Evolutionary conservation across 2,797 vertebrate species (phyloP).

Genomic region (Gallinago nigripennis): DNA sequence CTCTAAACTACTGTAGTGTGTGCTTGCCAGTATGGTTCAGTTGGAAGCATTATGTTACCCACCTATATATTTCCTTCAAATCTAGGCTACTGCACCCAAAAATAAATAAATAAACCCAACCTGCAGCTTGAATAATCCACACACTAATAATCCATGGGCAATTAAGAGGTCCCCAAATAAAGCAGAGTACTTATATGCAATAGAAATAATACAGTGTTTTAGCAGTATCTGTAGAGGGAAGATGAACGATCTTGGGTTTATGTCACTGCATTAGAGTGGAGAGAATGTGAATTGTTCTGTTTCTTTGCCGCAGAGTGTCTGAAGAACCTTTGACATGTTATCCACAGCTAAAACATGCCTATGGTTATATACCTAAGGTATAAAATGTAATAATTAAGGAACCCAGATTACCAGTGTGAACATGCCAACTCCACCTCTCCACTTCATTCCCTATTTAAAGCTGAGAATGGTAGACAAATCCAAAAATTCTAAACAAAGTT

Average conservation of each 20-base stretch:
- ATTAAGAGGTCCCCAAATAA: background rate
- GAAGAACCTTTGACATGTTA: background rate
- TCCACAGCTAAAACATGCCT: background rate
- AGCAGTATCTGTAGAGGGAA: background rate
- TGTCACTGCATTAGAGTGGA: background rate
- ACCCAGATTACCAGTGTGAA: background rate
- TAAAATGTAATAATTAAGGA: background rate
- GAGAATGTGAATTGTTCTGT: background rate
- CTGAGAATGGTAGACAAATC: background rate
- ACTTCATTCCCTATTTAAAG: background rate
- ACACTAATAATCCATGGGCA: background rate
- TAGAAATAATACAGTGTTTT: background rate
- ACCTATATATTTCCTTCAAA: conserved; percentile 63
- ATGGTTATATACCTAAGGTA: background rate
- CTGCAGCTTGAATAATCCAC: conserved; percentile 1
- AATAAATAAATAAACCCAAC: conserved; percentile 4
- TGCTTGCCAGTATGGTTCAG: conserved; percentile 32
- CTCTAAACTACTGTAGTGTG: conserved; percentile 57
- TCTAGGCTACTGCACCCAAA: background rate
- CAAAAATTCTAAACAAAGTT: background rate
- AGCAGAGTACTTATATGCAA: background rate
- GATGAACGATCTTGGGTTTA: background rate
- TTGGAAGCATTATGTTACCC: conserved; percentile 64
- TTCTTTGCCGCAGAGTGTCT: background rate
- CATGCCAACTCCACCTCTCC: background rate